Base-by-base conservation (phyloP, 2,797 vertebrate genomes). In the Pteronotus mesoamericanus region DNA sequence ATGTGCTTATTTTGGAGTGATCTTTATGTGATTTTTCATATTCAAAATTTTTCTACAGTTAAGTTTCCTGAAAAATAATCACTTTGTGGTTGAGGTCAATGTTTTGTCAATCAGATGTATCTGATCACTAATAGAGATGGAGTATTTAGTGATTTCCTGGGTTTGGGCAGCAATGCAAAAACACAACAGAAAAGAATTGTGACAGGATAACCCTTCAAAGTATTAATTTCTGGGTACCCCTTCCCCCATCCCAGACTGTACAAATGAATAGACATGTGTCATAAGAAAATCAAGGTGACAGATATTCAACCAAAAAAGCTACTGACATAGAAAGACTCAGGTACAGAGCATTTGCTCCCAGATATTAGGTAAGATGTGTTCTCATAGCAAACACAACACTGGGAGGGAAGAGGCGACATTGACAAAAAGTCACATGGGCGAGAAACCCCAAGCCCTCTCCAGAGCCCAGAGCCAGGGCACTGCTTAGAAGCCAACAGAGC, bases 1-100 rank as follows among this genome's bases (percentile, higher is more conserved):
- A 7, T n/a, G 19, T 53, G 10, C 71, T 86, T 83, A 6, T 48
- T n/a, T n/a, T n/a, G n/a, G n/a, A n/a, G n/a, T n/a, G n/a, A n/a
- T n/a, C n/a, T 34, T 55, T 44, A 80, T 15, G 34, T 93, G 34
- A 89, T 72, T 91, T 91, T 96, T 78, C 51, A 83, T n/a, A 37
- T 55, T 78, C 51, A 89, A 34, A 39, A 22, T 69, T 89, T 94
- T 86, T 64, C 61, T n/a, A 71, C 22, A 85, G 6, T 64, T 44
- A 59, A 3, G 19, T 68, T 86, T 94, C 19, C 75, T 89, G 51
- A 94, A 86, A 89, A 79, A 68, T 82, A 82, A 82, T 91, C 71
- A 53, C 69, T 93, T 39, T 80, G 57, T 79, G 14, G 11, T 26
- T 51, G 12, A 64, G 3, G 39, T 88, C 57, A 94, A 16, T 79